Evolutionary conservation across 2,797 vertebrate species (phyloP), one percentile per base, ranked within the genome.

Genomic region (Neosilurus mollespiculum): DNA sequence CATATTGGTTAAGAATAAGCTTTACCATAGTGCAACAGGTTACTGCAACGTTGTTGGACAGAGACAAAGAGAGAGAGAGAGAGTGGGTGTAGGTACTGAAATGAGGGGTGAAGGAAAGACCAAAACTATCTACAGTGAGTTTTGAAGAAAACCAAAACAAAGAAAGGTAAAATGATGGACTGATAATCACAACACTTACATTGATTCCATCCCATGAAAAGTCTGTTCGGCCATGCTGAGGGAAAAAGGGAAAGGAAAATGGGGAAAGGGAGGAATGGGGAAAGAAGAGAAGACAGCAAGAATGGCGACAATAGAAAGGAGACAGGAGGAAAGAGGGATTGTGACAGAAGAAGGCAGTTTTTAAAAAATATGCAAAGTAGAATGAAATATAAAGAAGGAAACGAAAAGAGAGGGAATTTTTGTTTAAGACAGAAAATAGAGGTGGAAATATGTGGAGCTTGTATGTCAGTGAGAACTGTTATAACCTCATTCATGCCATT

Each of bases 191-290:
- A 87, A 90, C 86, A 90, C 98, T 99, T 96, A 99, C 98, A 93
- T 98, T 99, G 94, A 99, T 99, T 92, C 97, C 98, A 90, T 99
- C 98, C 98, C 98, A 99, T 95, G 98, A 99, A 95, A 99, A 98
- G 93, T 99, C 98, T 83, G 97, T 98, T 91, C 96, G 96, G 90
- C 97, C 96, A 96, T 98, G 97, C 97, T 99, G 93, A 92, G 92
- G 92, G 92, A 66, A 37, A 78, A 1, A 84, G 87, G 20, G 15
- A 89, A 89, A 4, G 77, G 84, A 83, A 88, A 84, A 84, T 90
- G 84, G 88, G 20, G 80, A 75, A 84, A 49, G 82, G 51, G 0
- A 81, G 80, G 81, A 87, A 83, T 70, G 76, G 79, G 66, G 56
- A 76, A 91, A 77, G 34, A 43, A 37, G 34, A 78, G 49, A 76